Conservation (phyloP, 2,888 invertebrate species). For the Octonoba sinensis region DNA sequence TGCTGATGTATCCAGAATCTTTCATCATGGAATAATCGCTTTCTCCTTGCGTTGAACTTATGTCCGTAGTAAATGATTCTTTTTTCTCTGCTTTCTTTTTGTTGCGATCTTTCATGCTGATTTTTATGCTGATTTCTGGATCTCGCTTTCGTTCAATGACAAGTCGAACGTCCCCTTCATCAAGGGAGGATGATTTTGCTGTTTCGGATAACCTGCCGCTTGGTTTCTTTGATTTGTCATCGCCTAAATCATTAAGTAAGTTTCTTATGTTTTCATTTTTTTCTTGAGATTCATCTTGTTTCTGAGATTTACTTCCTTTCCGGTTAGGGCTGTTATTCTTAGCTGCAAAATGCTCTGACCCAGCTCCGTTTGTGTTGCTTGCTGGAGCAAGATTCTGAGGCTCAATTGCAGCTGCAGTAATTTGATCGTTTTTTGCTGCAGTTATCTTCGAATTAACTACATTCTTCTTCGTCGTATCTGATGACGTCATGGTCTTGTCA, state of each 20-base stretch:
- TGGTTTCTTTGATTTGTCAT: not conserved
- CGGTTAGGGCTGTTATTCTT: not conserved
- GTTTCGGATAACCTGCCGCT: slow-evolving; percentile 26
- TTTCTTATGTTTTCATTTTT: not conserved
- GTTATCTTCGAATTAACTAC: no score
- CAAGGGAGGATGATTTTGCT: slow-evolving; percentile 49
- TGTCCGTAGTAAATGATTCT: slow-evolving; percentile 5
- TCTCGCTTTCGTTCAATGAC: slow-evolving; percentile 49
- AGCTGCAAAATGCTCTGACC: no score
- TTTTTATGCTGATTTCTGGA: slow-evolving; percentile 54
- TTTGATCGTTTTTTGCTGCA: no score
- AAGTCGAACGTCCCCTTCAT: slow-evolving; percentile 52
- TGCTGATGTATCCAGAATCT: slow-evolving; percentile 56
- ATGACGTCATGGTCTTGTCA: no score
- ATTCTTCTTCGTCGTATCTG: no score
- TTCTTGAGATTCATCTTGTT: no score
- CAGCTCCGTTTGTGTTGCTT: no score
- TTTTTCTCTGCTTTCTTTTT: slow-evolving; percentile 23
- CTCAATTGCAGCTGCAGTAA: no score
- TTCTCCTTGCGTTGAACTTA: slow-evolving; percentile 45
- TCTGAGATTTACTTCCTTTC: not conserved
- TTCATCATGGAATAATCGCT: slow-evolving; percentile 44
- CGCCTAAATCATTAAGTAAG: no score
- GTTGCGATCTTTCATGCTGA: slow-evolving; percentile 34
- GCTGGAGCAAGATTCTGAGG: no score